Conservation (phyloP, 2,888 invertebrate species). For the Hirtodrosophila trivittata region DNA sequence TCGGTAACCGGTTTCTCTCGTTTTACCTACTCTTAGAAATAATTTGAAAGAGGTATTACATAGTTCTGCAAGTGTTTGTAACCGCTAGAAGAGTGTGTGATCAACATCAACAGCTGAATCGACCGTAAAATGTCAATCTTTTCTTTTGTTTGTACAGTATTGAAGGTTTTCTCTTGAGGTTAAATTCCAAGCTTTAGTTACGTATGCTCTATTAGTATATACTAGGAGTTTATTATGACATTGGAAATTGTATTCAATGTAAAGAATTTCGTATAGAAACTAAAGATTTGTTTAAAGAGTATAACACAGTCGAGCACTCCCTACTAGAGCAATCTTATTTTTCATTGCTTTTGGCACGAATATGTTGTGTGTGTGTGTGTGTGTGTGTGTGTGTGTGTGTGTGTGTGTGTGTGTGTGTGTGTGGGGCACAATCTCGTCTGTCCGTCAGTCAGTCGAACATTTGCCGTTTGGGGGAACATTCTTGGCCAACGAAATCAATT, state of each 20-base stretch:
- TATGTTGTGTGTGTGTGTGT: conserved; percentile 4
- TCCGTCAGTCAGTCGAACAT: conserved; percentile 16
- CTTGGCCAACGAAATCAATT: conserved; percentile 52
- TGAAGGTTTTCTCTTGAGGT: no score
- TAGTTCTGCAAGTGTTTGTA: neutral
- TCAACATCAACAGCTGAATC: no score
- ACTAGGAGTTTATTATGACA: no score
- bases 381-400: neutral
- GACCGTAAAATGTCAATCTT: no score
- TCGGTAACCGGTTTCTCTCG: conserved; percentile 69
- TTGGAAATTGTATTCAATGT: no score
- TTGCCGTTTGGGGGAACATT: conserved; percentile 33
- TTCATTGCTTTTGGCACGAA: conserved; percentile 46
- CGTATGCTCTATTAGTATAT: no score
- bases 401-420: neutral
- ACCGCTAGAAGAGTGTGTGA: no score
- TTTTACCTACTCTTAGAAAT: conserved; percentile 8
- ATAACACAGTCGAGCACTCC: neutral
- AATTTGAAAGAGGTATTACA: neutral
- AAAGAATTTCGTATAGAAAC: no score
- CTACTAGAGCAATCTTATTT: neutral
- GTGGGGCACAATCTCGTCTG: conserved; percentile 6
- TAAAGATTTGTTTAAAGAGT: neutral
- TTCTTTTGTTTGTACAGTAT: no score
- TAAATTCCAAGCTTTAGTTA: no score